Percentiles rank a stretch among this genome's conserved stretches.
Evolutionary conservation across 2,113 vertebrate species (phyloP).

Genomic region (Suncus etruscus): DNA sequence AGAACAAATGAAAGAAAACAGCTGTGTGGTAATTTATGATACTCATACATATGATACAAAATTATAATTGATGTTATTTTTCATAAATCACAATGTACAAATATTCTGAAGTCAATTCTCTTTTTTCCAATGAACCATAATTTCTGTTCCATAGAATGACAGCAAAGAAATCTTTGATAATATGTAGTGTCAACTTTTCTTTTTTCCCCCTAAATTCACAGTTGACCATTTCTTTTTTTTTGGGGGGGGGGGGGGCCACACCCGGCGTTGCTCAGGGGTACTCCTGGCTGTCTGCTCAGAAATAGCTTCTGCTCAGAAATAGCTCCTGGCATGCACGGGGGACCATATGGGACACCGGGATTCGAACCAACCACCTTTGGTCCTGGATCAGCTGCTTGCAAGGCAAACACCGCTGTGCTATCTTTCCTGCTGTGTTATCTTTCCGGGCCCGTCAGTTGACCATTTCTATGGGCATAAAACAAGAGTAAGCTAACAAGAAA

Average conservation of each 20-base stretch:
- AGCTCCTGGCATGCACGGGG: too few species aligned
- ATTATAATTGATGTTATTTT: constrained; percentile 31
- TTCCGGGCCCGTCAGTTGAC: too few species aligned
- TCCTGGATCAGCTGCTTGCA: too few species aligned
- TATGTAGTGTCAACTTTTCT: constrained; percentile 48
- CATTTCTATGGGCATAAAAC: constrained; percentile 27
- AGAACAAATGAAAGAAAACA: constrained; percentile 68
- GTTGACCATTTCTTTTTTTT: constrained; percentile 56
- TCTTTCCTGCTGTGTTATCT: too few species aligned
- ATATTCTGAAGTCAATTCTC: constrained; percentile 58
- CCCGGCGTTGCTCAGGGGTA: too few species aligned
- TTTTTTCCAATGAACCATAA: constrained; percentile 70
- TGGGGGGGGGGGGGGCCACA: too few species aligned
- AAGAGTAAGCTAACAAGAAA: constrained; percentile 26
- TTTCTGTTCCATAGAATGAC: constrained; percentile 70
- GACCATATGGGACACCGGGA: too few species aligned
- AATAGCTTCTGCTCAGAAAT: too few species aligned
- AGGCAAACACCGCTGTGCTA: too few species aligned
- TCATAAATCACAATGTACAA: constrained; percentile 60
- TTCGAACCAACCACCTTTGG: too few species aligned
- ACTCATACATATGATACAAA: constrained; percentile 56
- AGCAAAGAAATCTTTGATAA: constrained; percentile 43
- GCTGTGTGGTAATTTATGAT: constrained; percentile 29
- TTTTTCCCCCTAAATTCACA: constrained; percentile 48
- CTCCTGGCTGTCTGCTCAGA: too few species aligned